Conservation (phyloP, 2,113 vertebrate species). For the Channa maculata region DNA sequence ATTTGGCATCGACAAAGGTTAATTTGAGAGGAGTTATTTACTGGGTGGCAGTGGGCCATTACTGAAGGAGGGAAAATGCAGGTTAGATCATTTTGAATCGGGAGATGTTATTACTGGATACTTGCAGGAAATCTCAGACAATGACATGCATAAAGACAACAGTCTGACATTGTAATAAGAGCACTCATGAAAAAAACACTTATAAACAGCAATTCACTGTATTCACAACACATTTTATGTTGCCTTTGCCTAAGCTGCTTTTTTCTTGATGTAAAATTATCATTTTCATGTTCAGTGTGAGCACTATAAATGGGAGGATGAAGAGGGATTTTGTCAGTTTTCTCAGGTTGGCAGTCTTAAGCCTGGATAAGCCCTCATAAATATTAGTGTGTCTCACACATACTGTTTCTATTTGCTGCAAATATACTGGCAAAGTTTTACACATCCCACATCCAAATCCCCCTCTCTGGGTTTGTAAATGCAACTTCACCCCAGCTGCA, state of each 20-base stretch:
- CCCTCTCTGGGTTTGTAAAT: slow-evolving; percentile 38
- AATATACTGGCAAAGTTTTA: slow-evolving; percentile 56
- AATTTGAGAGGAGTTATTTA: slow-evolving; percentile 32
- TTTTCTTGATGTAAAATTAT: slow-evolving; percentile 53
- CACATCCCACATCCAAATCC: slow-evolving; percentile 48
- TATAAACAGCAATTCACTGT: slow-evolving; percentile 60
- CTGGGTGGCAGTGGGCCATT: no score
- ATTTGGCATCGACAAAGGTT: slow-evolving; percentile 66
- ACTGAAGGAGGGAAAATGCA: slow-evolving; percentile 28
- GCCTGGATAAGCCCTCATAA: slow-evolving; percentile 77
- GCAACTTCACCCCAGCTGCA: slow-evolving; percentile 27
- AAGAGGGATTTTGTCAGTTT: slow-evolving; percentile 75
- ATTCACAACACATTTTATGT: slow-evolving; percentile 54
- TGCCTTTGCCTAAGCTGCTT: slow-evolving; percentile 55
- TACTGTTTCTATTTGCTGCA: slow-evolving; percentile 66
- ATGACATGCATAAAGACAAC: slow-evolving; percentile 35
- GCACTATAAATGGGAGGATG: slow-evolving; percentile 71
- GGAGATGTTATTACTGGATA: slow-evolving; percentile 27
- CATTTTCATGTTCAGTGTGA: slow-evolving; percentile 64
- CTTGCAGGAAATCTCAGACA: slow-evolving; percentile 42
- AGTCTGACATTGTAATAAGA: slow-evolving; percentile 42
- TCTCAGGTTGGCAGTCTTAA: slow-evolving; percentile 73
- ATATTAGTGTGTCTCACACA: slow-evolving; percentile 70
- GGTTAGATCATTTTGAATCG: slow-evolving; percentile 20
- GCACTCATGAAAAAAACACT: slow-evolving; percentile 59